Evolutionary conservation across 1,140 invertebrate genomes (phyloP), one percentile per base, ranked within the genome.

Genomic region (Macrotrachela quadricornifera): DNA sequence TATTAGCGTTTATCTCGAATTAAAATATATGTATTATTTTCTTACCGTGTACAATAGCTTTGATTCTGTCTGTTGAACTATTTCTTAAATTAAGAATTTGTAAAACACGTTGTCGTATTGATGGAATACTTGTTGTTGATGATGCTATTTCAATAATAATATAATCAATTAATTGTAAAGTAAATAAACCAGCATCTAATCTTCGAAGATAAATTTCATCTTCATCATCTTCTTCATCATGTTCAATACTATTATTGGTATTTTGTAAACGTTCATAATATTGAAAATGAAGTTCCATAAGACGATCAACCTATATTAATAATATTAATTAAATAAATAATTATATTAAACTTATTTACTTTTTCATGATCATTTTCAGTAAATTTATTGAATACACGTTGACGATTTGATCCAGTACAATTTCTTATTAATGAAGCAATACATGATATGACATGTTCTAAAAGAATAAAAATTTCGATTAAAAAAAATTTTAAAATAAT

Each of bases 351-450:
- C 21, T 30, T n/a, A n/a, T n/a, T n/a, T 55, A 69, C 67, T 74
- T 97, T 99, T 71, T 97, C 94, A 61, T 87, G 82, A 71, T 97
- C 88, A 66, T 94, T 94, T 73, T 99, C 94, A 1, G 80, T 83
- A 67, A 97, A 99, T 74, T 99, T 97, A 59, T 80, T 81, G 10
- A 97, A 65, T 36, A 99, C 71, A 50, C 94, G 73, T 63, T 90
- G 82, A 39, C 85, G 71, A 58, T 94, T 87, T 37, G 80, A 79
- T 10, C 84, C 83, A 62, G 81, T 80, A 64, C 84, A 91, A 63
- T 92, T 90, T 53, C 83, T 77, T 48, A 97, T 71, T 78, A 97
- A 82, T 46, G 83, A 83, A 0, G 84, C 79, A 63, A 97, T 85
- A 49, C 97, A 87, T 0, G 90, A 90, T 40, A 84, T 75, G 13